Base-by-base conservation (phyloP, 1,140 invertebrate genomes). In the Leptinotarsa texana region DNA sequence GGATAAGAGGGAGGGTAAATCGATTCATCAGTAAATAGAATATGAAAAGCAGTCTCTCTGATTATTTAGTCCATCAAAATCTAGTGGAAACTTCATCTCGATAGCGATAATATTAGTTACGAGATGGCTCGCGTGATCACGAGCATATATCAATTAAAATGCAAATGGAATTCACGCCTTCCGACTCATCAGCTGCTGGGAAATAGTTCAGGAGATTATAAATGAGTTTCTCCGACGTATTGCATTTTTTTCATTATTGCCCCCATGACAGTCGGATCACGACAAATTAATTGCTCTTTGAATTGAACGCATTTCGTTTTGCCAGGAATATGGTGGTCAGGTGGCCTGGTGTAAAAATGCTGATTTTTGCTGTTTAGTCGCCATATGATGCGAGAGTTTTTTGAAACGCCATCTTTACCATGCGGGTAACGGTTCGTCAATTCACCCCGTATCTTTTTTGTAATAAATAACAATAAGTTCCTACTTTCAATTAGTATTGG, bases 141-240 rank as follows among this genome's bases (percentile, higher is more conserved):
- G 15, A 57, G n/a, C 51, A 18, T 57, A 15, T 57, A 57, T 57
- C 15, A 57, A 57, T 57, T 57, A 57, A 57, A 17, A 57, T 57
- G 51, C 51, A 57, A 57, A 57, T 57, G 15, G n/a, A 57, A 57
- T 15, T 57, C 51, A 57, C 51, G 15, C 51, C 51, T 57, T 18
- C 51, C n/a, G 51, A 57, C 51, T 57, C 51, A 57, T 57, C 51
- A 57, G 51, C 51, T 57, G 51, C 51, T 57, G 51, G 51, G 17
- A 57, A 57, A 57, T 18, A 57, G 51, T 57, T 18, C 15, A 57
- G 51, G 51, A 57, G 51, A 57, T 57, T 57, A 57, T 57, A 57
- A 57, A 57, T 57, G 51, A 57, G 51, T 57, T 57, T 57, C 51
- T 57, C 33, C 51, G 51, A 57, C 51, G 51, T 57, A 57, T 57